Percentiles rank a stretch among this genome's conserved stretches.
Conservation (phyloP, 2,888 invertebrate genomes). For the Biston stratarius region DNA sequence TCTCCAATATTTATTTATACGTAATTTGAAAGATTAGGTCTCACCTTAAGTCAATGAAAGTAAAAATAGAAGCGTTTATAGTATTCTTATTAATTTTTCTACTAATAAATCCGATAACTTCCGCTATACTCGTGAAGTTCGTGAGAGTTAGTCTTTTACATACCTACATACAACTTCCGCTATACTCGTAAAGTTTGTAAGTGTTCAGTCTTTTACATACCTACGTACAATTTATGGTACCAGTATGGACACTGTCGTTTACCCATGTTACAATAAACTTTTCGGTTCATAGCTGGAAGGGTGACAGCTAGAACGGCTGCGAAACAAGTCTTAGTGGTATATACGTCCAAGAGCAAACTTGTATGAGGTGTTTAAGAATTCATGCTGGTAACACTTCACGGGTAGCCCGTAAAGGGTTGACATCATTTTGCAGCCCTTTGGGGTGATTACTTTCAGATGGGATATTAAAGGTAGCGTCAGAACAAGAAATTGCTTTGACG, state of each 20-base stretch:
- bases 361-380: conserved; percentile 22
- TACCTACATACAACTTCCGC: neutral
- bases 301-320: neutral
- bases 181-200: too few species aligned
- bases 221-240: neutral
- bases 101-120: too few species aligned
- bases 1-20: too few species aligned
- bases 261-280: conserved; percentile 10
- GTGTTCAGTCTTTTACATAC: neutral
- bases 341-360: conserved; percentile 1
- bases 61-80: too few species aligned
- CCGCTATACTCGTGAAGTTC: too few species aligned
- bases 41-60: too few species aligned
- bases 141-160: too few species aligned
- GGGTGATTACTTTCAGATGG: conserved; percentile 10
- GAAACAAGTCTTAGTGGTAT: conserved; percentile 3
- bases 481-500: conserved; percentile 1
- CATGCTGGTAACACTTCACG: conserved; percentile 20
- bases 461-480: conserved; percentile 7
- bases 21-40: too few species aligned
- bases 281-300: neutral
- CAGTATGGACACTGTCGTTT: neutral
- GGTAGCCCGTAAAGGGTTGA: conserved; percentile 18
- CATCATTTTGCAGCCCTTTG: conserved; percentile 14
- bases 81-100: too few species aligned